Evolutionary conservation across 2,888 invertebrate species (phyloP).

Genomic region (Pegoplata infirma): DNA sequence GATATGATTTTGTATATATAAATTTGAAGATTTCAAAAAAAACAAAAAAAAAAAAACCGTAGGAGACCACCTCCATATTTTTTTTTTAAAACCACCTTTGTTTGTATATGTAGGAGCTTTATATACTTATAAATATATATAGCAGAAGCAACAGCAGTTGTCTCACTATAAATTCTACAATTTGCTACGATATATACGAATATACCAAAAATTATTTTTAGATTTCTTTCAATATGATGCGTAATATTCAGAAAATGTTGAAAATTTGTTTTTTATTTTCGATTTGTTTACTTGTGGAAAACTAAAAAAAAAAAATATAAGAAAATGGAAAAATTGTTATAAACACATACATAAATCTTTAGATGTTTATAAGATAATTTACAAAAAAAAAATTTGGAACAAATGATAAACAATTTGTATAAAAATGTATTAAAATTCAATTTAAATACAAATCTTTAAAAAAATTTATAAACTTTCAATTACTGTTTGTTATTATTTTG

Average conservation of each 20-base stretch:
- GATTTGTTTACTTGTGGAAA: conserved; percentile 32
- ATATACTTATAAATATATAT: background rate
- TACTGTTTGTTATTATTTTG: no score
- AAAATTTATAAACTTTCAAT: no score
- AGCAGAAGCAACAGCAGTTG: no score
- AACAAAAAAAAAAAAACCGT: no score
- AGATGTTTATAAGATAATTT: background rate
- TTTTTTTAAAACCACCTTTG: conserved; percentile 37
- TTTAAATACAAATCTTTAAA: no score
- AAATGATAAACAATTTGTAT: background rate
- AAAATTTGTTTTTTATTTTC: conserved; percentile 18
- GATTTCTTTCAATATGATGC: conserved; percentile 26
- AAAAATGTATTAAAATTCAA: no score
- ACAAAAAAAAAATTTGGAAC: background rate
- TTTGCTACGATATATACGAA: background rate
- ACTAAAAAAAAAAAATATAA: no score
- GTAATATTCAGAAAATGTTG: conserved; percentile 45
- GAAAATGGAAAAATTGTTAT: no score
- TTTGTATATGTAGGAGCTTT: conserved; percentile 11
- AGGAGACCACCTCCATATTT: conserved; percentile 53
- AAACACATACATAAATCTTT: background rate
- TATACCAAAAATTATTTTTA: conserved; percentile 12
- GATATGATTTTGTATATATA: no score
- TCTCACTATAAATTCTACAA: background rate
- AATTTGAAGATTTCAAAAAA: conserved; percentile 4